Evolutionary conservation across 2,888 invertebrate species (phyloP), one percentile per base, ranked within the genome.

Genomic region (Phengaris arion): DNA sequence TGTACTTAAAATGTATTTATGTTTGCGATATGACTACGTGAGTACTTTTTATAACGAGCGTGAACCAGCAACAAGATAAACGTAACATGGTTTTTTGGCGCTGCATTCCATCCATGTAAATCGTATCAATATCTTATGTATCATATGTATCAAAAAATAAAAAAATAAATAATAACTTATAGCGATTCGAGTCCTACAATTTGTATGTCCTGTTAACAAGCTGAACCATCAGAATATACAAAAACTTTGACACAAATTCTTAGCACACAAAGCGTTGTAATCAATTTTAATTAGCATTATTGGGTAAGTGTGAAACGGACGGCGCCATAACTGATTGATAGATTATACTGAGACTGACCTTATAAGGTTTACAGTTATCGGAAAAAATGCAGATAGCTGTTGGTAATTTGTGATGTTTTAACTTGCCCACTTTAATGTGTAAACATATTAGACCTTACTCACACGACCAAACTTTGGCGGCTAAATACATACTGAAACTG

Each of bases 221-320:
- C 45, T 12, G 35, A 64, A 64, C 35, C 35, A 45, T 64, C 35
- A 45, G 64, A 64, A 64, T 64, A n/a, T 64, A 64, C 64, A 64
- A 64, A 64, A 48, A 72, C 72, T 72, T 72, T 72, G 74, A 79
- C 78, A 77, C 74, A 68, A 73, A 73, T 77, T 76, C 59, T 74
- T 72, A 74, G 73, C 73, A 76, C 76, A 79, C 80, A 72, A 78
- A 72, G 35, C 54, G 54, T 12, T 74, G 77, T 78, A 78, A 79
- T 79, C 78, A 78, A 76, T 75, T 75, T 79, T 78, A 80, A 80
- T 80, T 80, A 80, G 76, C 80, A 74, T 75, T 76, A 76, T 79
- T 77, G 13, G 70, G 74, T 74, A 45, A 76, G 78, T 77, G 78
- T 78, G 77, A 78, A 78, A 77, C 76, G 1, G 72, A 52, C 73